A percentile compares a stretch with the other conserved stretches of the same genome.
Evolutionary conservation across 2,888 invertebrate genomes (phyloP).

Genomic region (Scotopteryx bipunctaria): DNA sequence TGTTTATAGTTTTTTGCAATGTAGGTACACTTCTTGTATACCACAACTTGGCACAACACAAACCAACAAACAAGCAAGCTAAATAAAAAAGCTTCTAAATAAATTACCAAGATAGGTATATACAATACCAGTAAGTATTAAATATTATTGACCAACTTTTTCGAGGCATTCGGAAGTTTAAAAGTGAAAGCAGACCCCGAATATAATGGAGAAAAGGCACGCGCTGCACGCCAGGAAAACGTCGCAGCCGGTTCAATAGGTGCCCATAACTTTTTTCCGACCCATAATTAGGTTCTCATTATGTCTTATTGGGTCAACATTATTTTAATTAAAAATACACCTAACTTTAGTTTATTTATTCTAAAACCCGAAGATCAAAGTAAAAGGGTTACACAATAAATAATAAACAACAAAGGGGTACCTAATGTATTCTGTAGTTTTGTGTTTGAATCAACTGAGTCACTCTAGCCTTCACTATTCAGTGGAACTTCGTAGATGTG

Average conservation of each 20-base stretch:
- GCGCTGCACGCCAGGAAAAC: neutral
- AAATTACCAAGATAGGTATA: too few relatives aligned
- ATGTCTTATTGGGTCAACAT: too few relatives aligned
- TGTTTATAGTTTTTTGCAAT: too few relatives aligned
- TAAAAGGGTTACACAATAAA: neutral
- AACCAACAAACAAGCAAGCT: too few relatives aligned
- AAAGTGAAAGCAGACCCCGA: neutral
- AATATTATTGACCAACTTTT: constrained; percentile 2
- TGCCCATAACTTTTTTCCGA: too few relatives aligned
- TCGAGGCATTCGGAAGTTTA: neutral
- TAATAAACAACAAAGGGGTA: neutral
- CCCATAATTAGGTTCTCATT: too few relatives aligned
- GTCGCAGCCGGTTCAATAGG: neutral
- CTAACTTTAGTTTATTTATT: neutral
- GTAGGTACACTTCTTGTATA: too few relatives aligned
- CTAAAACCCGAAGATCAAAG: constrained; percentile 7
- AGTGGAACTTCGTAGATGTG: constrained; percentile 13
- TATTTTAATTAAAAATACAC: too few relatives aligned
- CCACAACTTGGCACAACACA: too few relatives aligned
- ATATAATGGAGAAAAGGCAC: constrained; percentile 1
- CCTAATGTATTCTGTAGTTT: constrained; percentile 3
- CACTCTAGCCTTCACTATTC: constrained; percentile 14
- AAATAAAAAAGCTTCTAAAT: too few relatives aligned
- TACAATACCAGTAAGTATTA: too few relatives aligned
- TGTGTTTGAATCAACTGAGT: constrained; percentile 7